Percentiles rank a stretch among this genome's conserved stretches.
Evolutionary conservation across 2,113 vertebrate species (phyloP).

Genomic region (Pterocles orientalis): DNA sequence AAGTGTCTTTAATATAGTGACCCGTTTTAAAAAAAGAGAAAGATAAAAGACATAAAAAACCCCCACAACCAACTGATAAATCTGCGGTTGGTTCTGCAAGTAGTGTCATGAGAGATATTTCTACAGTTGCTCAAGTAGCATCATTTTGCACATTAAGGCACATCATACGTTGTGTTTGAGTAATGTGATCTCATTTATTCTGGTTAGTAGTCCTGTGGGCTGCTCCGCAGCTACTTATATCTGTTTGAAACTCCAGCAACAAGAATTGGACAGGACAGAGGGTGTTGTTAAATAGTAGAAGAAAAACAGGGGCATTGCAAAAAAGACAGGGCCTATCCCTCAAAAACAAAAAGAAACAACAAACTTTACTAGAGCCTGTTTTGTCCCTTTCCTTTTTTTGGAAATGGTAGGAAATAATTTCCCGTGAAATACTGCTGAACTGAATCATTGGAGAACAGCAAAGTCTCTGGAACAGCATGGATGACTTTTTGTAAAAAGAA

Average conservation of each 20-base stretch:
- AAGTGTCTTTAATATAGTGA: not conserved
- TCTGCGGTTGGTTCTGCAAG: not conserved
- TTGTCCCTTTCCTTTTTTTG: not conserved
- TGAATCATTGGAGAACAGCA: not conserved
- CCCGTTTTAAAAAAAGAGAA: not conserved
- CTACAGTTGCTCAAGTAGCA: not conserved
- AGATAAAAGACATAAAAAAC: not conserved
- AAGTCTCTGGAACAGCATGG: not conserved
- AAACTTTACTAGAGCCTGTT: not conserved
- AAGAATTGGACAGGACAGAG: not conserved
- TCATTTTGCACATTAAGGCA: not conserved
- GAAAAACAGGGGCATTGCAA: not conserved
- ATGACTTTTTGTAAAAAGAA: not conserved
- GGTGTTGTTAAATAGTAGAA: not conserved
- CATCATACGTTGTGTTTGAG: not conserved
- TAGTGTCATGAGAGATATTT: not conserved
- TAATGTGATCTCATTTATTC: not conserved
- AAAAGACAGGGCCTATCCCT: not conserved
- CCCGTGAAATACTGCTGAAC: not conserved
- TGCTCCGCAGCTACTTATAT: not conserved
- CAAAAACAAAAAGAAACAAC: not conserved
- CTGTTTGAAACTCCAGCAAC: not conserved
- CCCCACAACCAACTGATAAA: not conserved
- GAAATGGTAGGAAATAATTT: not conserved
- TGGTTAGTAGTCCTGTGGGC: not conserved